These are phyloP conservation scores for Caenorhabditis afra DNA, from an alignment of 2,888 invertebrate species.

Conservation along the genomic window DNA sequence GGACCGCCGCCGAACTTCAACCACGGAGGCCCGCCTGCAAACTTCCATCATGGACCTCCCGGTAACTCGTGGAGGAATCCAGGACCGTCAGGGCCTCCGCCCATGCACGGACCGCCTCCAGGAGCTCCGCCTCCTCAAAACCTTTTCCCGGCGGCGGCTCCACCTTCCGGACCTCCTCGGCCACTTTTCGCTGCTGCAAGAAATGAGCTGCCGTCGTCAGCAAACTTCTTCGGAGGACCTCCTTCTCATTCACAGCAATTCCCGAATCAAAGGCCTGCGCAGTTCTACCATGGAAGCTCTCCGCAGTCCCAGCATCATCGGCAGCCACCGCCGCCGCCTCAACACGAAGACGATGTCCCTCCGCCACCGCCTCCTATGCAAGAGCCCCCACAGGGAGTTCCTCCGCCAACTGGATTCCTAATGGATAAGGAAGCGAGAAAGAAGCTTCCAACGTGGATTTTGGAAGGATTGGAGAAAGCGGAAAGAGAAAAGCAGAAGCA, in stretches of 20 bases:
- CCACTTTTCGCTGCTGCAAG: slow-evolving; percentile 19
- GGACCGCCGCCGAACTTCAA: not conserved
- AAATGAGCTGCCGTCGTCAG: slow-evolving; percentile 1
- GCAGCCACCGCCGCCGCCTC: not conserved
- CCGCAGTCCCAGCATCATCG: slow-evolving; percentile 3
- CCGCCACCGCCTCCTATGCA: slow-evolving; percentile 15
- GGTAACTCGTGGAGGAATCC: slow-evolving; percentile 1
- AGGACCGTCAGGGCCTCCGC: slow-evolving; percentile 12
- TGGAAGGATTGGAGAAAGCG: slow-evolving; percentile 97
- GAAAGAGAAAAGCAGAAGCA: slow-evolving; percentile 93
- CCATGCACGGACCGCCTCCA: no score
- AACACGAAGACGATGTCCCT: not conserved
- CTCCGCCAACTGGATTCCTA: slow-evolving; percentile 14
- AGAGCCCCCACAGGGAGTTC: slow-evolving; percentile 9
- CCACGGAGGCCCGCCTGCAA: not conserved
- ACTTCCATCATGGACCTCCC: slow-evolving; percentile 4
- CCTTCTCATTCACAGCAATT: not conserved
- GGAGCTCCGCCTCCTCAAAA: no score
- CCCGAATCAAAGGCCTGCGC: not conserved
- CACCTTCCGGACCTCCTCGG: not conserved
- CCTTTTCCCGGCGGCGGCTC: slow-evolving; percentile 32
- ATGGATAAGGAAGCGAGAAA: slow-evolving; percentile 69
- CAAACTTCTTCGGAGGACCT: slow-evolving; percentile 14
- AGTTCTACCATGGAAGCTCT: slow-evolving; percentile 36
- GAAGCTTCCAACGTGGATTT: slow-evolving; percentile 93